A percentile compares a stretch with the other conserved stretches of the same genome.
These are phyloP conservation scores for Nyctibius bracteatus DNA, from an alignment of 2,113 vertebrate species.

Conservation along the genomic window DNA sequence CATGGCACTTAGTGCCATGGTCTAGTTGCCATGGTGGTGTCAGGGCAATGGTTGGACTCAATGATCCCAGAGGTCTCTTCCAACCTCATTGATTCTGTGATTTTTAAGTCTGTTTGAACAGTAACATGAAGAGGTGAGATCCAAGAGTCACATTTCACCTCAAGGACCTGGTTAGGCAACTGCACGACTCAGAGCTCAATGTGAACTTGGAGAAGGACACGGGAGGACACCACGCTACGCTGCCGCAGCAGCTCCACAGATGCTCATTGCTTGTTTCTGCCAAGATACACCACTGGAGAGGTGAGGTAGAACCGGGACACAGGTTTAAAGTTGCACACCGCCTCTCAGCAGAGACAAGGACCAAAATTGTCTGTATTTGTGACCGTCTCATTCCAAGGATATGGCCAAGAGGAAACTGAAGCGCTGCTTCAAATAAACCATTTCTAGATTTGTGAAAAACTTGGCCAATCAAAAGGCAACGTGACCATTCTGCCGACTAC, in stretches of 20 bases:
- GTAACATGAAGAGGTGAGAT: rapidly evolving
- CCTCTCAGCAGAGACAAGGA: background rate
- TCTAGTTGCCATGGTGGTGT: no score
- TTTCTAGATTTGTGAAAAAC: no score
- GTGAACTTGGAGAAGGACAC: background rate
- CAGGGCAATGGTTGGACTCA: no score
- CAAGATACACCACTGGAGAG: background rate
- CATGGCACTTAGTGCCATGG: no score
- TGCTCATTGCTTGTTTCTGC: background rate
- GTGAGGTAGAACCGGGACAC: background rate
- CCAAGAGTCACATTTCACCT: background rate
- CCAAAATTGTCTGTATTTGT: rapidly evolving
- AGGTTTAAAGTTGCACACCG: rapidly evolving
- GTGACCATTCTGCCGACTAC: background rate
- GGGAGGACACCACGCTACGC: background rate
- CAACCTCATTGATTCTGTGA: no score
- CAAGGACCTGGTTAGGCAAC: rapidly evolving
- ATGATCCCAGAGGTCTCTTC: no score
- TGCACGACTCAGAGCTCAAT: rapidly evolving
- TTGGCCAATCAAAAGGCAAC: rapidly evolving
- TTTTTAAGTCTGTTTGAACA: background rate
- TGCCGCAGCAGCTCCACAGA: rapidly evolving
- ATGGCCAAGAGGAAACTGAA: background rate
- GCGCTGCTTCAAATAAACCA: background rate
- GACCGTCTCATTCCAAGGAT: rapidly evolving